Evolutionary conservation across 2,797 vertebrate genomes (phyloP), one percentile per base, ranked within the genome.

Genomic region (Crocidura indochinensis): DNA sequence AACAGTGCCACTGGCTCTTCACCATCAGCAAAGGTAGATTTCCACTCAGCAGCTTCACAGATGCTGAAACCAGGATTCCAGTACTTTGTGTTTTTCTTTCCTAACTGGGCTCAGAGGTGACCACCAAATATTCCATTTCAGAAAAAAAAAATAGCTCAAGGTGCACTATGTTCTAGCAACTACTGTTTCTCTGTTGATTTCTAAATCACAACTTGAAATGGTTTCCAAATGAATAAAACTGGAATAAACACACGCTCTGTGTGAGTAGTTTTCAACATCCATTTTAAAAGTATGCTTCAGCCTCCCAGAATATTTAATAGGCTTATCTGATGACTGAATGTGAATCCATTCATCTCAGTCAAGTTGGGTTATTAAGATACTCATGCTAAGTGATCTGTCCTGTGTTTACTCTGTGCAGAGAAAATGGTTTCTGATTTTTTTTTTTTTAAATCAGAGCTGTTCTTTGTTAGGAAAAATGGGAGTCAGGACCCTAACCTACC

Each of bases 181-280:
- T 92, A 95, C 87, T 60, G 7, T 49, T 67, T 86, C 65, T 88
- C 38, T 94, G 69, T 88, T 92, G 90, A 94, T 10, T 31, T 68
- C 79, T 67, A 49, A n/a, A n/a, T 68, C 83, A 84, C 94, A 12
- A 19, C 79, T 85, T 81, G 90, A 93, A 92, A 94, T 88, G 85
- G 80, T 65, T 86, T 88, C 91, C 5, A 81, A 95, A 96, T 97
- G 98, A 97, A 96, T 83, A 96, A 97, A 98, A 97, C 95, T 97
- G 95, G 96, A 95, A 81, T 56, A 96, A 88, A 76, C 94, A 81
- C 60, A 96, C 91, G 24, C 62, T 24, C 62, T 64, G 12, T 38
- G 38, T 38, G 38, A 38, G 38, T 38, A 38, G 2, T 38, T 97
- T 97, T 97, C 95, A 95, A 94, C 97, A 97, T 97, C 96, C 96